Evolutionary conservation across 2,888 invertebrate species (phyloP).

Genomic region (Drosophila meridionalis): DNA sequence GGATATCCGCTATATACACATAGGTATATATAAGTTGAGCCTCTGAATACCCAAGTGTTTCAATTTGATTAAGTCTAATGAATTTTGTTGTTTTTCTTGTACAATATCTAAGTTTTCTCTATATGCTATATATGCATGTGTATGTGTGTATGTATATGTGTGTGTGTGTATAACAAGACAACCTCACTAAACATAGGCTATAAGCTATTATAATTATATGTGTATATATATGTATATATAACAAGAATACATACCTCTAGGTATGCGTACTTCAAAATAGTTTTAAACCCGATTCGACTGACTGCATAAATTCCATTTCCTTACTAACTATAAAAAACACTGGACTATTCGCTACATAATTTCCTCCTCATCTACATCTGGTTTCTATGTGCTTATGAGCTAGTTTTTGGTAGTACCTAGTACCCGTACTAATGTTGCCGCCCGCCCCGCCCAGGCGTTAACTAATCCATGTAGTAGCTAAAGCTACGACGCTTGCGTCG

Average conservation of each 20-base stretch:
- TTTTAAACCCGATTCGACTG: constrained; percentile 67
- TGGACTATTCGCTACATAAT: constrained; percentile 55
- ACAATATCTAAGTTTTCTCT: constrained; percentile 20
- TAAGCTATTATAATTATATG: constrained; percentile 35
- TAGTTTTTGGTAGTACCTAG: constrained; percentile 70
- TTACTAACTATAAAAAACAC: constrained; percentile 65
- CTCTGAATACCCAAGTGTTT: constrained; percentile 47
- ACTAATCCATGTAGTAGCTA: constrained; percentile 81
- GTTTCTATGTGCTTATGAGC: constrained; percentile 44
- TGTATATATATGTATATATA: constrained; percentile 43
- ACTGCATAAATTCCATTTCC: constrained; percentile 67
- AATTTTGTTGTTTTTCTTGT: constrained; percentile 14
- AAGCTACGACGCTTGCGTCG: constrained; percentile 83
- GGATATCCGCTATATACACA: background rate
- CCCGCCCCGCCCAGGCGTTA: constrained; percentile 25
- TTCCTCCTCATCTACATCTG: constrained; percentile 24
- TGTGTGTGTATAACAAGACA: constrained; percentile 71
- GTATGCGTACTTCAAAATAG: constrained; percentile 67
- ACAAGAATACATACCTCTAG: constrained; percentile 73
- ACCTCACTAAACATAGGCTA: constrained; percentile 78
- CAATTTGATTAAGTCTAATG: constrained; percentile 29
- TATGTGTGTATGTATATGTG: constrained; percentile 34
- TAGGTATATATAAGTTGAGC: constrained; percentile 23
- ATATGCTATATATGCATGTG: constrained; percentile 52
- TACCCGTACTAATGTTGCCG: constrained; percentile 74